Evolutionary conservation across 2,888 invertebrate genomes (phyloP).

Genomic region (Antheraea assamensis): DNA sequence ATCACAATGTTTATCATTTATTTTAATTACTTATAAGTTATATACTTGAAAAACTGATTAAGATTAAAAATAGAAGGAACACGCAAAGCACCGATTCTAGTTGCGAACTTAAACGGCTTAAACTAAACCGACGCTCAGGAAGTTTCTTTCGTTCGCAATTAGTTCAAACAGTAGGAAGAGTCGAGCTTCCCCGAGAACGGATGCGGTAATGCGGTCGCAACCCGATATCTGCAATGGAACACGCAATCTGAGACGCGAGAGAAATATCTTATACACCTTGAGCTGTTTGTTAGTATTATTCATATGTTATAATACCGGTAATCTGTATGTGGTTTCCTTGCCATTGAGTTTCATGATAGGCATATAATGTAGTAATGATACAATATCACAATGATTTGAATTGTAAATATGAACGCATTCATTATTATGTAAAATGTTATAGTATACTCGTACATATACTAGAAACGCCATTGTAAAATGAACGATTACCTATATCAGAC

Average conservation of each 20-base stretch:
- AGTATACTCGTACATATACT: neutral
- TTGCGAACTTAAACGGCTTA: constrained; percentile 9
- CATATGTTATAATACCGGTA: neutral
- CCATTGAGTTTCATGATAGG: constrained; percentile 27
- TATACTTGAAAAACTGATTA: neutral
- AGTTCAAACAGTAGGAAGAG: constrained; percentile 17
- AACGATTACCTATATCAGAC: neutral
- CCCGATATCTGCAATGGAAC: constrained; percentile 38
- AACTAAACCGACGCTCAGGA: constrained; percentile 6
- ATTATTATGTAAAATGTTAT: neutral
- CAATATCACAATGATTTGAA: neutral
- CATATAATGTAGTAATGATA: constrained; percentile 1
- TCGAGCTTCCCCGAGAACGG: constrained; percentile 28
- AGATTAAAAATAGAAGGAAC: neutral
- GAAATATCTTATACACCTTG: constrained; percentile 33
- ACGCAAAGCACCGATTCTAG: neutral
- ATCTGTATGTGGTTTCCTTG: constrained; percentile 2
- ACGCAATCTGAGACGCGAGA: constrained; percentile 45
- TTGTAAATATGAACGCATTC: neutral
- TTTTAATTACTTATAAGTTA: neutral
- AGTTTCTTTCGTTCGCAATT: constrained; percentile 11
- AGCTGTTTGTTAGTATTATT: neutral
- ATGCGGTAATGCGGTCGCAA: constrained; percentile 40
- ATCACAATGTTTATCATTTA: neutral
- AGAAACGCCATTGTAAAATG: no score